Base-by-base conservation (phyloP, 1,140 invertebrate species). In the Euschistus heros region DNA sequence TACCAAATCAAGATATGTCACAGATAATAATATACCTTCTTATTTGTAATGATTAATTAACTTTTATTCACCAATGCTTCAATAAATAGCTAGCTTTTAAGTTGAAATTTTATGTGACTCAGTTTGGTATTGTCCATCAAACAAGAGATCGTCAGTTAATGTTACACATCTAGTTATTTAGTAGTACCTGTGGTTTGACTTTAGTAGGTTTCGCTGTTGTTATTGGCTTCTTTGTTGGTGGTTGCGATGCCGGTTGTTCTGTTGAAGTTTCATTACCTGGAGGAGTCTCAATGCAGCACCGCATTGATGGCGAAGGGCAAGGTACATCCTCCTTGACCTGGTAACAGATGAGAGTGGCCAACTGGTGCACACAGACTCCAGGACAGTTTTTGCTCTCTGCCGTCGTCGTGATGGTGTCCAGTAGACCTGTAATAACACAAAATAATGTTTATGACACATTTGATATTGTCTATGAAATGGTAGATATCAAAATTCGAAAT, bases 321-420 rank as follows among this genome's bases (percentile, higher is more conserved):
- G 82, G 82, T 10, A 89, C 84, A 71, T 91, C 84, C 47, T 92
- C 87, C 20, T 90, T 78, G 2, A 92, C 88, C 69, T 89, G 84
- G 73, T 87, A 85, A 74, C 90, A 93, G 69, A 92, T 89, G 37
- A 91, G 76, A 0, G 88, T 87, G 8, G 90, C 86, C 26, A 92
- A 72, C 7, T 87, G 81, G 72, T 92, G 88, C 30, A 91, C 86
- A 73, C 90, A 94, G 55, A 88, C 84, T 0, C 91, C 90, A 0
- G 90, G 89, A 75, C 90, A 93, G 70, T 90, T 86, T 71, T 88
- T 88, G 47, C 84, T 82, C 71, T 89, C 86, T 22, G 84, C 87
- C 22, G 89, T 90, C 44, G 82, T 89, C 15, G 89, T 89, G 71
- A 93, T 82, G 0, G 88, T 86, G 68, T 91, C 88, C 66, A 92